Conservation (phyloP, 2,888 invertebrate genomes). For the Venusia cambrica region DNA sequence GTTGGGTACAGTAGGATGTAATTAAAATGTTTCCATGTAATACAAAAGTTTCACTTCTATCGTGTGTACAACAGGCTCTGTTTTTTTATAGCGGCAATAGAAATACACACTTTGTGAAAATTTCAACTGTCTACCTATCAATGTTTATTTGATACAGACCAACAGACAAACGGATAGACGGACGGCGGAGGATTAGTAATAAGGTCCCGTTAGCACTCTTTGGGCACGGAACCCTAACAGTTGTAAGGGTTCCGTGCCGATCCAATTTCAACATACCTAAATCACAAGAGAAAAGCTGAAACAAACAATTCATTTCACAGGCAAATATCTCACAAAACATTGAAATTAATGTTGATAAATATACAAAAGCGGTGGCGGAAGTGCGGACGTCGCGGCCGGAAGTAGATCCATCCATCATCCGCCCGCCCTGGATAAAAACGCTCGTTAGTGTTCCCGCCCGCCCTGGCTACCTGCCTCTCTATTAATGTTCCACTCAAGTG, state of each 20-base stretch:
- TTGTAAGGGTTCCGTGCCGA: slow-evolving; percentile 3
- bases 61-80: too few relatives aligned
- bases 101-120: too few relatives aligned
- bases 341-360: slow-evolving; percentile 78
- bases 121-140: too few relatives aligned
- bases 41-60: too few relatives aligned
- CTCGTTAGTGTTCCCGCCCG: slow-evolving; percentile 67
- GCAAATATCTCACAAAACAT: slow-evolving; percentile 59
- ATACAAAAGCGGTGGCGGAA: slow-evolving; percentile 63
- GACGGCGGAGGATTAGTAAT: too few relatives aligned
- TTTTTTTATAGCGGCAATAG: too few relatives aligned
- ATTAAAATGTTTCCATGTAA: too few relatives aligned
- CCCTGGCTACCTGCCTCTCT: slow-evolving; percentile 69
- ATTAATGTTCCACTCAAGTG: slow-evolving; percentile 78
- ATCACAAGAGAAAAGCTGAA: slow-evolving; percentile 29
- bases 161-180: too few relatives aligned
- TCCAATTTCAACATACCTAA: slow-evolving; percentile 9
- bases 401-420: slow-evolving; percentile 77
- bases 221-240: too few relatives aligned
- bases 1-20: too few relatives aligned
- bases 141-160: too few relatives aligned
- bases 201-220: too few relatives aligned
- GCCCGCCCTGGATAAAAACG: slow-evolving; percentile 78
- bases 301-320: slow-evolving; percentile 33
- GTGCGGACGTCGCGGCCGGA: slow-evolving; percentile 72